Percentiles rank a stretch among this genome's conserved stretches.
Conservation (phyloP, 2,888 invertebrate species). For the Luperina nickerlii region DNA sequence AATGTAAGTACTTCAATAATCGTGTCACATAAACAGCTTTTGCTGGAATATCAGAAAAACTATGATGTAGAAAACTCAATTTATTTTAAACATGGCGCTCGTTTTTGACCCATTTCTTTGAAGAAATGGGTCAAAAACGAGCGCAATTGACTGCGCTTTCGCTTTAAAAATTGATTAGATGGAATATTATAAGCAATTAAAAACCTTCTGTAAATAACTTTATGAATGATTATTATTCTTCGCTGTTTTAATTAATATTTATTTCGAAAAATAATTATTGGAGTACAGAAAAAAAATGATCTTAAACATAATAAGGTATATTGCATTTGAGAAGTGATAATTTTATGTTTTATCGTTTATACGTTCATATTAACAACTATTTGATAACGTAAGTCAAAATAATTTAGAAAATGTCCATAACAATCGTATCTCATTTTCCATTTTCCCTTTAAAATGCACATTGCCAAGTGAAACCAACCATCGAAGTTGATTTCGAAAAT, state of each 20-base stretch:
- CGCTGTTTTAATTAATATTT: background rate
- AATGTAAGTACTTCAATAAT: conserved; percentile 27
- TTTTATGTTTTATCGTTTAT: background rate
- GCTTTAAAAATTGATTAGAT: background rate
- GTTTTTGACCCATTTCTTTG: background rate
- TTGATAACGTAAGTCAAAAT: background rate
- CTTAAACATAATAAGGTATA: background rate
- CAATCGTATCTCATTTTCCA: conserved; percentile 15
- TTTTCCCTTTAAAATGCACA: conserved; percentile 61
- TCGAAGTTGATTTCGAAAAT: conserved; percentile 73
- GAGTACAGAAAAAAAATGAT: background rate
- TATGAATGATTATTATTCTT: background rate
- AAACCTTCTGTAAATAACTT: background rate
- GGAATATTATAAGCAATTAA: background rate
- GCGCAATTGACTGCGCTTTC: too few relatives aligned
- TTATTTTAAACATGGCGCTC: background rate
- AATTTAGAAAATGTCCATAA: background rate
- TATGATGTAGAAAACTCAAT: background rate
- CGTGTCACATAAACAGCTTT: conserved; percentile 19
- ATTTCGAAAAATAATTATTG: background rate
- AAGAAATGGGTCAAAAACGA: too few relatives aligned
- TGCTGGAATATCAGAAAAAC: background rate
- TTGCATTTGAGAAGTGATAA: background rate
- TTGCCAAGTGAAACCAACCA: conserved; percentile 73
- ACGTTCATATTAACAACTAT: background rate